Conservation (phyloP, 1,140 invertebrate species). For the Heliconius congener region DNA sequence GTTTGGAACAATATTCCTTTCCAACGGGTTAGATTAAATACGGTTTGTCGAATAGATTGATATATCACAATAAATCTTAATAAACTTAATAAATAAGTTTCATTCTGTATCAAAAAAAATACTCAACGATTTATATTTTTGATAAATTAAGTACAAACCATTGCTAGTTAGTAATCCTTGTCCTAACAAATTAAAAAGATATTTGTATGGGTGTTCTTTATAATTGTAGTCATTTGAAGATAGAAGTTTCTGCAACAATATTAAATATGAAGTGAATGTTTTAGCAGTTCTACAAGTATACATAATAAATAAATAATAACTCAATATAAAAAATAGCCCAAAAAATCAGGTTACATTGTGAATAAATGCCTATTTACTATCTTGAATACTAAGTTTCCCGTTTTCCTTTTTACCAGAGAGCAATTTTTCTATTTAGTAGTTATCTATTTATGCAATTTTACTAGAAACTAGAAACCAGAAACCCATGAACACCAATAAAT, state of each 20-base stretch:
- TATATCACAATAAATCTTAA: background rate
- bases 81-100: background rate
- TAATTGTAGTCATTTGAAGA: constrained; percentile 2
- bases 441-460: too few relatives aligned
- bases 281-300: background rate
- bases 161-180: constrained; percentile 12
- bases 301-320: background rate
- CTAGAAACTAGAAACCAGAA: too few relatives aligned
- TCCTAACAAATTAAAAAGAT: background rate
- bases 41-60: too few relatives aligned
- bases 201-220: constrained; percentile 22
- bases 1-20: too few relatives aligned
- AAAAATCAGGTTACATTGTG: background rate
- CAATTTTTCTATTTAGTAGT: too few relatives aligned
- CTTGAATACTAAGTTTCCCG: too few relatives aligned
- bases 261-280: background rate
- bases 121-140: background rate
- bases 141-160: constrained; percentile 6
- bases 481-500: too few relatives aligned
- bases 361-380: too few relatives aligned
- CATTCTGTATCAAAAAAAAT: too few relatives aligned
- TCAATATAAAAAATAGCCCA: too few relatives aligned
- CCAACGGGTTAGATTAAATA: too few relatives aligned
- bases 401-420: too few relatives aligned
- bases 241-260: constrained; percentile 26